phyloP scores from a whole-genome alignment of 2,113 vertebrate genomes.

The Holacanthus passer region DNA sequence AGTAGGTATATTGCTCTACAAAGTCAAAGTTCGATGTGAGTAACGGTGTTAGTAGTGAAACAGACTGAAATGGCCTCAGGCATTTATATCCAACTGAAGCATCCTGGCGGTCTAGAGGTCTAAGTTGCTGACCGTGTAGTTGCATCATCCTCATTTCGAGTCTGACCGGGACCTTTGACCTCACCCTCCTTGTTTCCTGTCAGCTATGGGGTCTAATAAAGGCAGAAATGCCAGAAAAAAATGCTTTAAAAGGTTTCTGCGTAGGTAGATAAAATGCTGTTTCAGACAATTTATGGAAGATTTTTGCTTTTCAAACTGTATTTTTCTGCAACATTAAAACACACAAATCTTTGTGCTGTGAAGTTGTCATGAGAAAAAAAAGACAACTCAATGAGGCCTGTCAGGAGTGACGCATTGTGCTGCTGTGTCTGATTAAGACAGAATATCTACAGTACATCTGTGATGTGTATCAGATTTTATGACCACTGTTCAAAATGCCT shows the following conservation, averaged over 20 bases:
- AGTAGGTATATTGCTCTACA: background rate
- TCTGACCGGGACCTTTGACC: background rate
- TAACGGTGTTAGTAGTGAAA: background rate
- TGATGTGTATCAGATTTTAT: constrained; percentile 15
- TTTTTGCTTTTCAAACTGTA: background rate
- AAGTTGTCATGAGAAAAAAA: constrained; percentile 42
- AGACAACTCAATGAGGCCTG: constrained; percentile 22
- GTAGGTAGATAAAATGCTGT: background rate
- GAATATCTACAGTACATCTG: constrained; percentile 39
- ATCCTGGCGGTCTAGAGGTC: background rate
- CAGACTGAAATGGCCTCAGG: background rate
- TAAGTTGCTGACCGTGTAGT: background rate
- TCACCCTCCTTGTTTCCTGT: background rate
- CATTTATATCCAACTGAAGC: background rate
- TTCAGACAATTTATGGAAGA: background rate
- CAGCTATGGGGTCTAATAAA: background rate
- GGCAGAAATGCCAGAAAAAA: background rate
- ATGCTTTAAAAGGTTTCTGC: background rate
- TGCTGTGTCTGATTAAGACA: constrained; percentile 53
- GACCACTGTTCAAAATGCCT: constrained; percentile 8
- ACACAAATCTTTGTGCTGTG: background rate
- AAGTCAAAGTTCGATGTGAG: background rate
- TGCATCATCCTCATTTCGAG: background rate
- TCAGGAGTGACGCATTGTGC: constrained; percentile 36
- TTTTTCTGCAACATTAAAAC: background rate